phyloP scores from a whole-genome alignment of 2,888 invertebrate species.

The Drosophila koepferae region DNA sequence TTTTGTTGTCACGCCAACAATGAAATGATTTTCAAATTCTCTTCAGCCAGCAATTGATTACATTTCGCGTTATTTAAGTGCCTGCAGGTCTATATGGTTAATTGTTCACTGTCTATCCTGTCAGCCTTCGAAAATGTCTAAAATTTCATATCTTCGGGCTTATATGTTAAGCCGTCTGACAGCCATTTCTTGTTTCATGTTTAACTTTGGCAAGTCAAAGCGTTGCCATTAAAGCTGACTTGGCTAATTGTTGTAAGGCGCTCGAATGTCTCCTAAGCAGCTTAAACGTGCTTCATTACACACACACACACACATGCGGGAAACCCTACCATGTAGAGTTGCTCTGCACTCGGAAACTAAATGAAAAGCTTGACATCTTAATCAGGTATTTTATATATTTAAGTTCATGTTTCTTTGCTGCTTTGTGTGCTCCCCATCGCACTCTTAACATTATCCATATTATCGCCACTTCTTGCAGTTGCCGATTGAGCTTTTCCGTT shows the following conservation, averaged over 20 bases:
- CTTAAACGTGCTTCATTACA: constrained; percentile 47
- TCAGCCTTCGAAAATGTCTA: constrained; percentile 19
- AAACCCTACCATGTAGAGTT: neutral
- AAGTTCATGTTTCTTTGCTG: neutral
- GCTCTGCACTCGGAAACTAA: neutral
- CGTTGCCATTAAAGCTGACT: constrained; percentile 30
- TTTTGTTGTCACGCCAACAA: constrained; percentile 52
- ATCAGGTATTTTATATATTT: constrained; percentile 19
- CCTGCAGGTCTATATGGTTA: constrained; percentile 19
- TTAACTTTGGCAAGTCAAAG: constrained; percentile 35
- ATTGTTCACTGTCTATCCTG: constrained; percentile 26
- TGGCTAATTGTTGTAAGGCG: constrained; percentile 72
- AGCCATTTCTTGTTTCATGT: constrained; percentile 37
- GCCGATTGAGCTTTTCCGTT: constrained; percentile 2
- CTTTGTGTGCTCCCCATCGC: neutral
- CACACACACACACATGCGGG: constrained; percentile 1
- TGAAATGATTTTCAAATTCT: constrained; percentile 48
- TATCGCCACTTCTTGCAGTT: constrained; percentile 6
- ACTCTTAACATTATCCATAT: neutral
- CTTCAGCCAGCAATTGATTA: constrained; percentile 50
- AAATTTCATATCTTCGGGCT: constrained; percentile 40
- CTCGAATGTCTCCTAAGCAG: constrained; percentile 63
- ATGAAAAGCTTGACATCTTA: constrained; percentile 10
- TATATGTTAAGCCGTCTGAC: constrained; percentile 43
- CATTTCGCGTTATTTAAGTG: constrained; percentile 51